Base-by-base conservation (phyloP, 2,113 vertebrate species). In the Tetrax tetrax region DNA sequence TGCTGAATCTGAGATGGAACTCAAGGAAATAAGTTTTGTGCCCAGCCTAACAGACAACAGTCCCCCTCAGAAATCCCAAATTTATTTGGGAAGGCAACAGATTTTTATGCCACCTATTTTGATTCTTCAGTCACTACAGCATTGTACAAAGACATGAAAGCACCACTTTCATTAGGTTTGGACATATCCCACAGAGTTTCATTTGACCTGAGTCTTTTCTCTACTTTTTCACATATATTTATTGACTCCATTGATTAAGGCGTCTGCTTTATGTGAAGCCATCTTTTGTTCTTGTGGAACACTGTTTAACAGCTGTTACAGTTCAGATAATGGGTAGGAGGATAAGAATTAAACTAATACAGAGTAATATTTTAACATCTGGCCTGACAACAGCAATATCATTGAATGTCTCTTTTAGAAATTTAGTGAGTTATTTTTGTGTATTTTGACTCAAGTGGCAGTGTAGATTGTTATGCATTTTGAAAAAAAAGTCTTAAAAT, bases 221-320 rank as follows among this genome's bases (percentile, higher is more conserved):
- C 56, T 53, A 28, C 51, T 89, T 93, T 96, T 96, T 72, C 74
- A 94, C 65, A 90, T 80, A 75, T 95, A 96, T 96, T 96, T 97
- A 88, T 96, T 93, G 87, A 97, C 96, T 97, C 76, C 63, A 97
- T 97, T 97, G 94, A 97, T 97, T 94, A 97, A 97, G 87, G 86
- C 87, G 96, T 96, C 93, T 98, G 83, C 92, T 98, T 95, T 89
- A 87, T 91, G 78, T 91, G 89, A 96, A 88, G 70, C 37, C 77
- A 96, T 94, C 35, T 79, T 94, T 97, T 95, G 54, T 92, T 97
- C 90, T 93, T 89, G 56, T 95, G 91, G 71, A 97, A 97, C 80
- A 43, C 43, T 89, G 50, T 95, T 96, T 95, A 97, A 86, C 95
- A 97, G 90, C 80, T 97, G 84, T 96, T 97, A 81, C 51, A 93